Evolutionary conservation across 2,888 invertebrate species (phyloP), one percentile per base, ranked within the genome.

Genomic region (Pristionchus fissidentatus): DNA sequence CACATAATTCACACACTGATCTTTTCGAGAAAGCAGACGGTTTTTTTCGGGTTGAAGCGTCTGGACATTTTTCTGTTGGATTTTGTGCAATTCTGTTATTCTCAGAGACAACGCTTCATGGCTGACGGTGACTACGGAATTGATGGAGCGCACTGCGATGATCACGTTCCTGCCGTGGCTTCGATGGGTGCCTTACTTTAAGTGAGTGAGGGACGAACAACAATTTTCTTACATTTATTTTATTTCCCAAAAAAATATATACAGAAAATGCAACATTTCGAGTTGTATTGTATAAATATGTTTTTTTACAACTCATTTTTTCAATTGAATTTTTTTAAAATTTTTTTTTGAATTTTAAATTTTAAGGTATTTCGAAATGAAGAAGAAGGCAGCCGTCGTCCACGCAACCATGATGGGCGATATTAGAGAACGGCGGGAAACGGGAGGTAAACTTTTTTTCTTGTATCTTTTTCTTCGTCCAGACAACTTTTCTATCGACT

Each of bases 81-180:
- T 62, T 62, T 19, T 62, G 10, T 19, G 62, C 26, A 8, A 62
- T 10, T 73, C 5, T 10, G 13, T 10, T 2, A 22, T 1, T 66
- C 79, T 57, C 29, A 84, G 84, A n/a, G 57, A 84, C 26, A 78
- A 52, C 32, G 77, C 84, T 13, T 49, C 57, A 3, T 84, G 84
- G 84, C 52, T 84, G 19, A 70, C 26, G n/a, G 55, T 43, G 5
- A 84, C 84, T 1, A 79, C 62, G 1, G 75, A 75, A 26, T 66
- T 84, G 52, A 84, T 84, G 84, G 62, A 84, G 62, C 13, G 57
- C 15, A 62, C 84, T 4, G 55, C 57, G 3, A 57, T 70, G 46
- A 49, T 84, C 29, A 78, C 79, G 5, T 83, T 83, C 46, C 78
- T 83, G 15, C 83, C 83, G 4, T 84, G 84, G 79, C 22, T 84